phyloP scores from a whole-genome alignment of 2,113 vertebrate species.

The Boleophthalmus pectinirostris region DNA sequence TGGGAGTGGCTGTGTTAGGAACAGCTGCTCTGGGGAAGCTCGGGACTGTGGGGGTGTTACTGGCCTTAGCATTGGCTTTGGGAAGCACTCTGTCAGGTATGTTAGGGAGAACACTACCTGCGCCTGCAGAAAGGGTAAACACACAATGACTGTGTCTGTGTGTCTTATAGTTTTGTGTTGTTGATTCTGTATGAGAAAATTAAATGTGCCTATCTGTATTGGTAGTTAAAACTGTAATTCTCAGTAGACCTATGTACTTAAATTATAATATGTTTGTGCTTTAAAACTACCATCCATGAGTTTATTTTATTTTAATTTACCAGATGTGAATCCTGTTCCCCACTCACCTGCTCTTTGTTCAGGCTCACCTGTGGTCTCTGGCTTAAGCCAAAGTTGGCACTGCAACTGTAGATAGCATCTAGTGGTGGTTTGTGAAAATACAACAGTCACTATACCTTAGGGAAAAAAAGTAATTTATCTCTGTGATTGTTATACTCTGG shows the following conservation, averaged over 20 bases:
- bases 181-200: not conserved
- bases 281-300: too few relatives aligned
- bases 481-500: not conserved
- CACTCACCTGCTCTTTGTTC: too few relatives aligned
- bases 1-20: constrained; percentile 54
- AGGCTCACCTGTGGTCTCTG: too few relatives aligned
- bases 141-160: constrained; percentile 23
- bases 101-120: constrained; percentile 32
- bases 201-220: not conserved
- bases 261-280: too few relatives aligned
- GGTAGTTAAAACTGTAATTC: not conserved
- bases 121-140: constrained; percentile 6
- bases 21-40: constrained; percentile 61
- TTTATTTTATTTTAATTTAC: too few relatives aligned
- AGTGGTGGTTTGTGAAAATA: too few relatives aligned
- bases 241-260: not conserved
- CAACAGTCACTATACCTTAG: too few relatives aligned
- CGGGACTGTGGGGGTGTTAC: constrained; percentile 53
- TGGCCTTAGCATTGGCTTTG: constrained; percentile 48
- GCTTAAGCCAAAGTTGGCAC: too few relatives aligned
- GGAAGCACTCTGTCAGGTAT: constrained; percentile 49
- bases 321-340: too few relatives aligned
- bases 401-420: too few relatives aligned
- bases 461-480: not conserved
- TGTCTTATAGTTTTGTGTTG: not conserved